Base-by-base conservation (phyloP, 1,140 invertebrate species). In the Homalodisca vitripennis region DNA sequence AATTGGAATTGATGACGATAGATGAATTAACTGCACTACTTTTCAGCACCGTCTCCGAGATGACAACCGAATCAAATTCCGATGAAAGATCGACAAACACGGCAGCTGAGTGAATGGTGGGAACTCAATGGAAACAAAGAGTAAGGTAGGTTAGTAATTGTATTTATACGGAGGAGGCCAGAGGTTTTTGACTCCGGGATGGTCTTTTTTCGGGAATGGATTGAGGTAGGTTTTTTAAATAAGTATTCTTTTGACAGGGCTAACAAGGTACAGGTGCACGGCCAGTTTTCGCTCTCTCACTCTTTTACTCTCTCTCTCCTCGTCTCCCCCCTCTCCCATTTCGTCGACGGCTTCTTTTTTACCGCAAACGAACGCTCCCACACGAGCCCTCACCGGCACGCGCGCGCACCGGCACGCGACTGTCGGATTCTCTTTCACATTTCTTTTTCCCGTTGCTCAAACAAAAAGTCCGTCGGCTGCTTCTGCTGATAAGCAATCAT, bases 71-170 rank as follows among this genome's bases (percentile, higher is more conserved):
- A n/a, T 51, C 48, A 22, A 51, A 51, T 51, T 20, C 48, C 22
- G 48, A n/a, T n/a, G n/a, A n/a, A n/a, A n/a, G n/a, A 51, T 51
- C n/a, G 48, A 51, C 22, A 3, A 20, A 41, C 6, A 41, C 34
- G 6, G 34, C 34, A 41, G 34, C 6, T 41, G 6, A 41, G 6
- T n/a, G 17, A 51, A 20, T 10, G 3, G 3, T 3, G 48, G 22
- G 22, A 20, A 20, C 2, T n/a, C 48, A 51, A 10, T 51, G 48
- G 48, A 51, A 51, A 51, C 48, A 51, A 51, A 51, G 48, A 51
- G 48, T 51, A n/a, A 51, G 48, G 48, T 51, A 51, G 48, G 48
- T 51, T 51, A 51, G 48, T 51, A 51, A 51, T n/a, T 51, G 48
- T 20, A 51, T 51, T 41, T 41, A 51, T 51, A 51, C 48, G n/a